phyloP scores from a whole-genome alignment of 2,888 invertebrate genomes.

The Ophioninae sp. region DNA sequence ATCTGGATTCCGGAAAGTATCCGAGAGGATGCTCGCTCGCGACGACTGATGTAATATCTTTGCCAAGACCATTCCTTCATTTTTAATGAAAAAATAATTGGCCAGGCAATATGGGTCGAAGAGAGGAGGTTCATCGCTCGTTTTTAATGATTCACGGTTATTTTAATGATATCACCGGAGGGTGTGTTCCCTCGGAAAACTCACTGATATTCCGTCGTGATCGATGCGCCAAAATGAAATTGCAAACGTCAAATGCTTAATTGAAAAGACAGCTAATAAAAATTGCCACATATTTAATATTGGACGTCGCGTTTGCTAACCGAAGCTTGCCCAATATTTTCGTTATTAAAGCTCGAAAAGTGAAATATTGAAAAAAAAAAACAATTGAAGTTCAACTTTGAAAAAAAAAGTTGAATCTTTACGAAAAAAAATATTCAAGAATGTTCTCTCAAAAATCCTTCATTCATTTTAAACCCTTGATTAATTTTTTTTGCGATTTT shows the following conservation, averaged over 20 bases:
- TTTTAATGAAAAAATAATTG: conserved; percentile 33
- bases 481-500: too few species aligned
- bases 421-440: too few species aligned
- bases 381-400: background rate
- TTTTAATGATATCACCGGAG: background rate
- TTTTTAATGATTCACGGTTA: background rate
- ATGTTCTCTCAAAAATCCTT: too few species aligned
- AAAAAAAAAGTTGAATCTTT: too few species aligned
- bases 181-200: background rate
- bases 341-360: background rate
- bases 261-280: background rate
- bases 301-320: background rate
- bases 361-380: background rate
- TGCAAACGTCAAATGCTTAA: background rate
- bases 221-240: background rate
- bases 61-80: conserved; percentile 18
- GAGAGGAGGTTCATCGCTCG: background rate
- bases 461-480: too few species aligned
- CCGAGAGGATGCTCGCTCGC: conserved; percentile 14
- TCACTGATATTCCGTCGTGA: background rate
- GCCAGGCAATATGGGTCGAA: conserved; percentile 7
- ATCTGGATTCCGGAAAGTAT: conserved; percentile 29
- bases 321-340: background rate
- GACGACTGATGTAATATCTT: conserved; percentile 23
- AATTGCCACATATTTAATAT: background rate